Evolutionary conservation across 2,797 vertebrate species (phyloP), one percentile per base, ranked within the genome.

Genomic region (Crax fasciolata): DNA sequence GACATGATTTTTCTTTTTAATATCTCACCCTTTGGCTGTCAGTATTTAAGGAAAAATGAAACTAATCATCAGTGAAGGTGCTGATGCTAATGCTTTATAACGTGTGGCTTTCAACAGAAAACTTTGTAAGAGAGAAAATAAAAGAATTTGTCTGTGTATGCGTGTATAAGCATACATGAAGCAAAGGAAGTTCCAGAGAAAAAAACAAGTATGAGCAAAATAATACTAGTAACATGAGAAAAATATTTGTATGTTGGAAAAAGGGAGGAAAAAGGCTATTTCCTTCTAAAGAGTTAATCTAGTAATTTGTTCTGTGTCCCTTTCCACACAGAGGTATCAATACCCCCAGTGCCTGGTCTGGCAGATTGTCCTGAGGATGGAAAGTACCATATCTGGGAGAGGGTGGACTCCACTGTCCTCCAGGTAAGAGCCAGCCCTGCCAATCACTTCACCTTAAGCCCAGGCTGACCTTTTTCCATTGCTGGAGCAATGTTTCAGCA

Each of bases 1-100:
- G 94, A 93, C 91, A 76, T 20, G 63, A 28, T 75, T 93, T 82
- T 90, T 68, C 59, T 66, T 93, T 87, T 84, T 87, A 93, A 61
- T 90, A 74, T 58, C 89, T 93, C 41, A 32, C 30, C 67, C 81
- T 87, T 71, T 63, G 80, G 24, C 70, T 94, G 87, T 55, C 86
- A 79, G 63, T 70, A 70, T 70, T 90, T 87, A 63, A 79, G 48
- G 62, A 75, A 93, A 92, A 92, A 90, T 84, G 71, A 89, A 89
- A 28, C 58, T 87, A 92, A 90, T 89, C 59, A 70, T 76, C 63
- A 63, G 63, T 5, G 74, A 84, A 70, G 48, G 77, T 59, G 78
- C 67, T 44, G 70, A 46, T 57, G 71, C 13, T 59, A 3, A 73
- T 67, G 46, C 28, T 80, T 65, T 49, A 28, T 19, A 81, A 85